These are phyloP conservation scores for Brachionichthys hirsutus DNA, from an alignment of 2,113 vertebrate species.

Conservation along the genomic window DNA sequence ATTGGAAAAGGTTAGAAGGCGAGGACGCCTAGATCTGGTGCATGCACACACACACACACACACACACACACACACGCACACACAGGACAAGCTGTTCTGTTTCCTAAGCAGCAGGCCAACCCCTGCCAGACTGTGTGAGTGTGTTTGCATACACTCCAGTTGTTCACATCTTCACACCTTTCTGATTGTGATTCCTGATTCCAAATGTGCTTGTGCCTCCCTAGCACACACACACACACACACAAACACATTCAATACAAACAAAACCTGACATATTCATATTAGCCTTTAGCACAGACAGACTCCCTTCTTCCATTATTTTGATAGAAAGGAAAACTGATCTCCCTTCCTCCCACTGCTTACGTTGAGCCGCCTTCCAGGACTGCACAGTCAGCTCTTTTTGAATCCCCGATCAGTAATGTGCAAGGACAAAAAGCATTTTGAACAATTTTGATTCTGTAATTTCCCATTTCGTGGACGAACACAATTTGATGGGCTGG, in stretches of 20 bases:
- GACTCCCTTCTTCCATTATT: conserved; percentile 35
- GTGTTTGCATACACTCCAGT: conserved; percentile 1
- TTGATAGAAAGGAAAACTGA: conserved; percentile 35
- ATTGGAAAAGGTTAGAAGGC: conserved; percentile 69
- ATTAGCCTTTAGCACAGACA: conserved; percentile 36
- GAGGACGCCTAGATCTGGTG: conserved; percentile 58
- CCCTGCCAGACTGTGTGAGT: conserved; percentile 25
- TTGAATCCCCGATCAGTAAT: conserved; percentile 42
- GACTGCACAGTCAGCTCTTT: conserved; percentile 30
- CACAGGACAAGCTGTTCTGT: conserved; percentile 65
- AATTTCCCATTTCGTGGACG: conserved; percentile 17
- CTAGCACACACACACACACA: conserved; percentile 14
- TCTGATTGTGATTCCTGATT: conserved; percentile 39
- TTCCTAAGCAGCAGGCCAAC: conserved; percentile 29
- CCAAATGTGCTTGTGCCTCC: conserved; percentile 9
- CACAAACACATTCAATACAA: no score
- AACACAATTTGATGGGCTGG: conserved; percentile 14
- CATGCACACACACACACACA: conserved; percentile 28
- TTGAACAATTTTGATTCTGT: conserved; percentile 26
- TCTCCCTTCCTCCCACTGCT: conserved; percentile 1
- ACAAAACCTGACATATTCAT: conserved; percentile 20
- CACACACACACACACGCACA: conserved; percentile 38
- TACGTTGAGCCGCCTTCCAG: background rate
- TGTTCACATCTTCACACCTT: conserved; percentile 47
- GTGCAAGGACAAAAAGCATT: conserved; percentile 27